Base-by-base conservation (phyloP, 2,113 vertebrate genomes). In the Ameiurus melas region DNA sequence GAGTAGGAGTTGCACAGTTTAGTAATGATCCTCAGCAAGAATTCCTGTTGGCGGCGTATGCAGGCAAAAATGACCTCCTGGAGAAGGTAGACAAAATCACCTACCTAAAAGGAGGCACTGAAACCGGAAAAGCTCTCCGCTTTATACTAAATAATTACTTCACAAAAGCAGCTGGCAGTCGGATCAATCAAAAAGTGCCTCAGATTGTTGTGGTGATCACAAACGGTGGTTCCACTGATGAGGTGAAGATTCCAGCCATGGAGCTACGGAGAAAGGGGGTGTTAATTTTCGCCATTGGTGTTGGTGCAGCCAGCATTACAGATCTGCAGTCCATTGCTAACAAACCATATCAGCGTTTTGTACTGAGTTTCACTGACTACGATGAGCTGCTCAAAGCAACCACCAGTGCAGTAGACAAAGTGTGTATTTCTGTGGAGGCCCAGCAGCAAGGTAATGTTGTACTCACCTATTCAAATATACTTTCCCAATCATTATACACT, bases 161-260 rank as follows among this genome's bases (percentile, higher is more conserved):
- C 90, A 95, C 87, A 0, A 22, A 93, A 70, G 89, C 80, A 53
- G 93, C 92, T 0, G 96, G 95, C 2, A 96, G 95, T 89, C 92
- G 94, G 53, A 89, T 88, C 19, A 75, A 27, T 55, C 88, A 93
- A 22, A 90, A 90, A 0, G 92, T 96, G 27, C 96, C 96, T 25
- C 96, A 97, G 92, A 90, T 97, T 68, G 92, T 93, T 2, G 94
- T 97, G 85, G 87, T 97, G 62, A 91, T 98, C 90, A 97, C 96
- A 0, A 95, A 96, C 1, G 96, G 96, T 0, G 94, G 94, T 4
- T 97, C 96, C 0, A 36, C 27, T 0, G 96, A 97, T 79, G 90
- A 96, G 0, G 94, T 96, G 7, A n/a, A 79, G 0, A 51, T 4
- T 2, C 92, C 94, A 0, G 95, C 96, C 0, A 90, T 85, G 30